Evolutionary conservation across 1,140 invertebrate species (phyloP), one percentile per base, ranked within the genome.

Genomic region (Trichonephila clavata): DNA sequence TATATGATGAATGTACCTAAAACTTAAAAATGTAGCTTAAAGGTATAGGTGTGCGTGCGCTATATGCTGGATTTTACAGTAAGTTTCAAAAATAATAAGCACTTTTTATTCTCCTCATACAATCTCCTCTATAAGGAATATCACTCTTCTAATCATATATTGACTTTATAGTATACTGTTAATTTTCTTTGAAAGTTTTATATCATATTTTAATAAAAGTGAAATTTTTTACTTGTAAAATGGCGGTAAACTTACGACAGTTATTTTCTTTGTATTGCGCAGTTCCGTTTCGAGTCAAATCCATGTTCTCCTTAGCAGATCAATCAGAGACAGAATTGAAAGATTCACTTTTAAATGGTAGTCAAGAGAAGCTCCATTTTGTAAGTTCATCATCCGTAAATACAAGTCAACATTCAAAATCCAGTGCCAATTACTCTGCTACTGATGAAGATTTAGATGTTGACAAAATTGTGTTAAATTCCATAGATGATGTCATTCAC

Each of bases 401-500:
- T 86, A 59, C 92, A 59, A 59, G 59, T 88, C 83, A 87, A 8
- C 50, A 59, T 24, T 71, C 43, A 32, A 68, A 50, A 61, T 20
- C 92, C 86, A 93, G 92, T 93, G 92, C 92, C 92, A 93, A 93
- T 81, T 91, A 80, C 50, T 68, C 80, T 57, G 18, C 86, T 61
- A 39, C 80, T 18, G 20, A 27, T 27, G 68, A 93, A n/a, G 71
- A 32, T 77, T 27, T 24, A 80, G 61, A 43, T 43, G 60, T 60
- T 16, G 50, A 87, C 24, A 87, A 83, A 80, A 80, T 24, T 59
- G 65, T 61, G 6, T 81, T 93, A 43, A 68, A 84, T 88, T 77
- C 86, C 27, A 80, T 93, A 21, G 92, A 93, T 61, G 92, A 93
- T 87, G 92, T 93, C 68, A 93, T 93, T n/a, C 84, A 93, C 50